Percentiles rank a stretch among this genome's conserved stretches.
phyloP scores from a whole-genome alignment of 2,797 vertebrate genomes.

The Halcyon badia region DNA sequence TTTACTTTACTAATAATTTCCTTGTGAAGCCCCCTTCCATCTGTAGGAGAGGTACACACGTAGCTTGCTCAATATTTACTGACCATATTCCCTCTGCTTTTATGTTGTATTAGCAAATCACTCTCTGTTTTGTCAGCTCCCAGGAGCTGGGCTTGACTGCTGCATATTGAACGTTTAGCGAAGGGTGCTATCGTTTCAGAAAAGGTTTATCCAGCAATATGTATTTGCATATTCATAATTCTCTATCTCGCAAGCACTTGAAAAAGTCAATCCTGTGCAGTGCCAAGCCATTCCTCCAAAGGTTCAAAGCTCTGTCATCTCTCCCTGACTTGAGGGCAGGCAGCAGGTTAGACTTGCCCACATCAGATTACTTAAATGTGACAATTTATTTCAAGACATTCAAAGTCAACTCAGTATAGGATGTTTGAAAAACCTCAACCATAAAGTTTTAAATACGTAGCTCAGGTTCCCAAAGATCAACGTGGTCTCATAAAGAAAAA shows the following conservation, averaged over 20 bases:
- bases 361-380: background rate
- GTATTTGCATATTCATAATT: background rate
- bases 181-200: background rate
- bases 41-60: background rate
- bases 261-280: background rate
- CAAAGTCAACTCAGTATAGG: background rate
- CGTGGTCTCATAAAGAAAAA: background rate
- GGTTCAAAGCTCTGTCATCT: background rate
- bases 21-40: background rate
- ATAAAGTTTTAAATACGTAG: background rate
- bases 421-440: background rate
- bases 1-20: background rate
- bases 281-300: background rate
- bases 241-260: background rate
- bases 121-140: background rate
- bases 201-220: background rate
- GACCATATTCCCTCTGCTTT: background rate
- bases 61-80: background rate
- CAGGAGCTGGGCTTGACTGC: background rate
- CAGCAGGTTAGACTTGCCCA: background rate
- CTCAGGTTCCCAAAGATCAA: background rate
- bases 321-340: background rate
- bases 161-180: rapidly evolving
- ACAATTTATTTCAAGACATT: background rate
- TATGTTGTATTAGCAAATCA: background rate